phyloP scores from a whole-genome alignment of 2,888 invertebrate species.

The Auanema sp. region DNA sequence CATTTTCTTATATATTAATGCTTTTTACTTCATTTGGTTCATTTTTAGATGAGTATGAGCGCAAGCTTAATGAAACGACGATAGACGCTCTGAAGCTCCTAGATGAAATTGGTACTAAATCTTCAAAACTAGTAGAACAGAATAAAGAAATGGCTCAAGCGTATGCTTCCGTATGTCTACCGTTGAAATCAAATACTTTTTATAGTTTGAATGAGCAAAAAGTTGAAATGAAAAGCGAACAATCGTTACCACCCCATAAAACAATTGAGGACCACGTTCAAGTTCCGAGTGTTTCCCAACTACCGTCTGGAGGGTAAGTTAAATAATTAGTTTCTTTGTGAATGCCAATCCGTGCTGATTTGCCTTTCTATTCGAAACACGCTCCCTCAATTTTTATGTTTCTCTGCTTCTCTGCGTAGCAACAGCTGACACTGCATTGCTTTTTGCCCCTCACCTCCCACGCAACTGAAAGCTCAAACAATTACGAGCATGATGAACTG shows the following conservation, averaged over 20 bases:
- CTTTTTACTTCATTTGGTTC: too few species aligned
- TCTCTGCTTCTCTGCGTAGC: too few species aligned
- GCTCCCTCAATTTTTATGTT: too few species aligned
- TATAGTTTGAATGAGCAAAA: constrained; percentile 11
- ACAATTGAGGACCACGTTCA: constrained; percentile 21
- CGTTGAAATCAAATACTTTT: background rate
- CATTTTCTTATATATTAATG: too few species aligned
- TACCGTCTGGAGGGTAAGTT: constrained; percentile 8
- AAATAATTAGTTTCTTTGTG: background rate
- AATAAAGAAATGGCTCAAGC: constrained; percentile 14
- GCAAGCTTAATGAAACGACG: constrained; percentile 11
- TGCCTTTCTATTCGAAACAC: too few species aligned
- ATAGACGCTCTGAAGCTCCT: constrained; percentile 11
- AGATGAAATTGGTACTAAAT: constrained; percentile 16
- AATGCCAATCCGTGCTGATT: background rate
- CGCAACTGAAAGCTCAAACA: too few species aligned
- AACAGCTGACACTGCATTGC: too few species aligned
- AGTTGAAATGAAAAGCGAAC: background rate
- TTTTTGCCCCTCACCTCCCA: too few species aligned
- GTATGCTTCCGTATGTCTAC: background rate
- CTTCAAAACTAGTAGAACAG: constrained; percentile 7
- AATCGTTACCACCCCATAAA: background rate
- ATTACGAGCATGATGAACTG: too few species aligned
- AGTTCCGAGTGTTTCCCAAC: constrained; percentile 7
- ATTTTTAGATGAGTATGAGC: constrained; percentile 17